phyloP scores from a whole-genome alignment of 30 jellyfish, hydroid and myxozoan genomes.

The Turritopsis dohrnii region DNA sequence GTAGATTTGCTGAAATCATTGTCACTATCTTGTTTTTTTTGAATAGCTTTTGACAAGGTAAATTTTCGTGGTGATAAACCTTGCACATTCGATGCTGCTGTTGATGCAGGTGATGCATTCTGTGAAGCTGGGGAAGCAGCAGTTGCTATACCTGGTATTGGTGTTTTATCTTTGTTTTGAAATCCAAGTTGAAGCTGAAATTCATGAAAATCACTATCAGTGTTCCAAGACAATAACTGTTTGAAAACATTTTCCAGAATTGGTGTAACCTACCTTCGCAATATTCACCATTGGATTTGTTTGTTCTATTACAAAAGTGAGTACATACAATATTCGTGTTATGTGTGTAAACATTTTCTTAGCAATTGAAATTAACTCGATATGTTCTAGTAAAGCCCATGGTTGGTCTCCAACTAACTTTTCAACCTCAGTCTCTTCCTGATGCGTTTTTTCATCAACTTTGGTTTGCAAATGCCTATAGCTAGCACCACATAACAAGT shows the following conservation, averaged over 20 bases:
- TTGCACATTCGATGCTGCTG: constrained; percentile 14
- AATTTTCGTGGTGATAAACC: constrained; percentile 78
- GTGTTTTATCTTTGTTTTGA: constrained; percentile 57
- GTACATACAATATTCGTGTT: constrained; percentile 55
- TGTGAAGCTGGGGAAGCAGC: constrained; percentile 46
- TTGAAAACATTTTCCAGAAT: not conserved
- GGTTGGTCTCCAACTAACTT: constrained; percentile 49
- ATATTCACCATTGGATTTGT: constrained; percentile 68
- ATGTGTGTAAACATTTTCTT: constrained; percentile 61
- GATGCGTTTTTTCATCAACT: constrained; percentile 49
- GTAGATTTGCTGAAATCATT: not conserved
- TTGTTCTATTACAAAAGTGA: constrained; percentile 83
- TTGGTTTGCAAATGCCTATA: constrained; percentile 40
- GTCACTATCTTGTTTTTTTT: constrained; percentile 33
- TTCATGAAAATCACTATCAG: not conserved
- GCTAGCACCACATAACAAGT: constrained; percentile 75
- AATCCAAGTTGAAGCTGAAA: constrained; percentile 56
- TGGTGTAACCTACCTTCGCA: constrained; percentile 50
- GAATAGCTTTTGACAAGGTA: constrained; percentile 52
- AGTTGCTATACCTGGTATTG: constrained; percentile 37
- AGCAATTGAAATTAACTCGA: constrained; percentile 41
- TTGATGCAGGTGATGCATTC: constrained; percentile 39
- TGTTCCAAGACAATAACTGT: too few relatives aligned
- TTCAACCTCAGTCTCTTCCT: constrained; percentile 53
- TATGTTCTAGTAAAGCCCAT: constrained; percentile 74